phyloP scores from a whole-genome alignment of 2,797 vertebrate genomes.

The Periparus ater region DNA sequence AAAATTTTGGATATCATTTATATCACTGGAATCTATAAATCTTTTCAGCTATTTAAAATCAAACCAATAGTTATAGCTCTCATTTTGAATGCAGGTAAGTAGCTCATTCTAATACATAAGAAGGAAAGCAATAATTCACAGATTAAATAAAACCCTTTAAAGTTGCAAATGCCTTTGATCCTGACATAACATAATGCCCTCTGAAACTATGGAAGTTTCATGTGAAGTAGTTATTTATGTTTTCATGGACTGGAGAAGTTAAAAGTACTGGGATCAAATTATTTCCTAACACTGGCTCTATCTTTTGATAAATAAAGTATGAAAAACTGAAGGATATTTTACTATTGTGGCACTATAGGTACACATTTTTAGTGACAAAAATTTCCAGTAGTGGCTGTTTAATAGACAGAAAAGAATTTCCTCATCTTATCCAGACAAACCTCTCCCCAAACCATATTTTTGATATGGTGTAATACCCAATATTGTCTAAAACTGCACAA shows the following conservation, averaged over 20 bases:
- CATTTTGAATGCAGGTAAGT: not conserved
- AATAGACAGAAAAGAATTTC: not conserved
- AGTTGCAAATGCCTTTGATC: not conserved
- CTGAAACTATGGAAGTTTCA: conserved; percentile 28
- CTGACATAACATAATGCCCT: not conserved
- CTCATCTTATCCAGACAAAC: not conserved
- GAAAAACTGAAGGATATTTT: not conserved
- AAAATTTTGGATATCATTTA: conserved; percentile 12
- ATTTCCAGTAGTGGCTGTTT: not conserved
- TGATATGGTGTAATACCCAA: accelerated
- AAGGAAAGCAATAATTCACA: conserved; percentile 37
- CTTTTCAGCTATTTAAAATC: not conserved
- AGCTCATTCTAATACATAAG: not conserved
- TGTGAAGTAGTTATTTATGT: not conserved
- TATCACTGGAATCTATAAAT: conserved; percentile 19
- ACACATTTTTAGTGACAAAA: not conserved
- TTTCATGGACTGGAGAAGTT: not conserved
- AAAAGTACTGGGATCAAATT: not conserved
- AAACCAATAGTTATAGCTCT: conserved; percentile 10
- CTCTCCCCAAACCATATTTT: not conserved
- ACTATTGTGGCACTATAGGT: not conserved
- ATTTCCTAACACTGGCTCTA: not conserved
- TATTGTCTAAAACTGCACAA: not conserved
- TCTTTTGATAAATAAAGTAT: not conserved
- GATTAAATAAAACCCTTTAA: conserved; percentile 27